Evolutionary conservation across 92 coral and sea anemone genomes (phyloP).

Genomic region (Isaurus tuberculatus): DNA sequence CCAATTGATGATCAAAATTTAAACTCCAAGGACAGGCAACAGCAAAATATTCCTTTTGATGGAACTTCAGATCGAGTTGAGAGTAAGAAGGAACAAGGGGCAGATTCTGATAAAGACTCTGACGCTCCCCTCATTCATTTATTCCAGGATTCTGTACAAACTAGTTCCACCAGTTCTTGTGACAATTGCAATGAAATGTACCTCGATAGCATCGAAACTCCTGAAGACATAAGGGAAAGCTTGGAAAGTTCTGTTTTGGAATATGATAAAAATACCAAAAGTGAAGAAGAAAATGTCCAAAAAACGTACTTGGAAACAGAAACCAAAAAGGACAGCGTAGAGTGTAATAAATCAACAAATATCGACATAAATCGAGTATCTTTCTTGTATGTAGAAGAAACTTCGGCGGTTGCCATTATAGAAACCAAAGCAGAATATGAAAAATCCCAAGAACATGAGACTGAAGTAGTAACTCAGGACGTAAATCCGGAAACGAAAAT

Average conservation of each 20-base stretch:
- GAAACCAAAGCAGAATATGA: background rate
- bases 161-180: background rate
- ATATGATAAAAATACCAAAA: background rate
- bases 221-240: background rate
- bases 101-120: background rate
- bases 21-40: background rate
- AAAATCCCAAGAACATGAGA: background rate
- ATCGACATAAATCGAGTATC: background rate
- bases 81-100: background rate
- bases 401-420: background rate
- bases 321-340: slow-evolving; percentile 8
- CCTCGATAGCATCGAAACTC: background rate
- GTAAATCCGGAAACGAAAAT: background rate
- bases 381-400: background rate
- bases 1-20: background rate
- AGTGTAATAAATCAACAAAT: background rate
- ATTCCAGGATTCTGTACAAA: background rate
- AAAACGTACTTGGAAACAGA: background rate
- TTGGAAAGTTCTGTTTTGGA: background rate
- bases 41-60: background rate
- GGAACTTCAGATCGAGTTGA: background rate
- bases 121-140: background rate
- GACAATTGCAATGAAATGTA: background rate
- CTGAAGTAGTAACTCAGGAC: background rate
- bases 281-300: background rate